Evolutionary conservation across 2,888 invertebrate genomes (phyloP).

Genomic region (Hypomecis punctinalis): DNA sequence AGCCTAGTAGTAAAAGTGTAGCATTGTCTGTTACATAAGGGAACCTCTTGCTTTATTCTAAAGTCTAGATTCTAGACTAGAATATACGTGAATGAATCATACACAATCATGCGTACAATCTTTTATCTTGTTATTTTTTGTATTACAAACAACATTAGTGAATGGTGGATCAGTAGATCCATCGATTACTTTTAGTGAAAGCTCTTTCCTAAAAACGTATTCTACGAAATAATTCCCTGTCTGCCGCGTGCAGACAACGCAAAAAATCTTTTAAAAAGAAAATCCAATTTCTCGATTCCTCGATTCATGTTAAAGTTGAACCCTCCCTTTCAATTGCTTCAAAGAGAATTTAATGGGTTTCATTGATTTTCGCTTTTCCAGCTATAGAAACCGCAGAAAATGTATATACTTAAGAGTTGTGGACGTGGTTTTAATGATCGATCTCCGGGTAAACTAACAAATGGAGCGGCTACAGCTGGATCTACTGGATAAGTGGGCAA

Average conservation of each 20-base stretch:
- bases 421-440: slow-evolving; percentile 18
- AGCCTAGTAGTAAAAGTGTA: neutral
- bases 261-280: slow-evolving; percentile 47
- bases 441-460: slow-evolving; percentile 17
- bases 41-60: neutral
- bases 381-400: slow-evolving; percentile 30
- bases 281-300: slow-evolving; percentile 54
- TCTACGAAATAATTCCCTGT: slow-evolving; percentile 33
- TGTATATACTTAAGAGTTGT: slow-evolving; percentile 17
- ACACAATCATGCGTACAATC: no score
- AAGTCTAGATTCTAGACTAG: no score
- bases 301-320: slow-evolving; percentile 53
- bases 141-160: no score
- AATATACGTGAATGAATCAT: no score
- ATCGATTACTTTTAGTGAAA: slow-evolving; percentile 1
- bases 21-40: neutral
- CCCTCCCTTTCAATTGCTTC: slow-evolving; percentile 47
- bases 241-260: slow-evolving; percentile 43
- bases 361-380: slow-evolving; percentile 45
- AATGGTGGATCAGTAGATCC: no score
- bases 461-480: slow-evolving; percentile 19
- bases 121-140: no score
- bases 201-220: slow-evolving; percentile 15
- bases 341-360: slow-evolving; percentile 45
- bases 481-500: slow-evolving; percentile 6